Percentiles rank a stretch among this genome's conserved stretches.
Conservation (phyloP, 2,113 vertebrate species). For the Apteryx mantelli region DNA sequence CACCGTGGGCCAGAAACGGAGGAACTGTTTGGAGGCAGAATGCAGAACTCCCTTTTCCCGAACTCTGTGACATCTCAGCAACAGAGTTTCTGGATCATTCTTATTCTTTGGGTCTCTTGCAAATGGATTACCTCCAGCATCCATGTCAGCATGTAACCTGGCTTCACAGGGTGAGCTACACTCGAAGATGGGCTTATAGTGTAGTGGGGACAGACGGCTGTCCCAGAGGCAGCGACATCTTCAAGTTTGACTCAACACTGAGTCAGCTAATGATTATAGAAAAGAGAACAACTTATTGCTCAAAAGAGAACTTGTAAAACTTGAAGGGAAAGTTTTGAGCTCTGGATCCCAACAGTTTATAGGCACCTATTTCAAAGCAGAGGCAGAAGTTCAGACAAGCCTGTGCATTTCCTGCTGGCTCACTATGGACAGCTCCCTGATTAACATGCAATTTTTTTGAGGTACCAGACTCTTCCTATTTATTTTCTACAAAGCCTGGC, state of each 20-base stretch:
- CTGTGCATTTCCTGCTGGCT: background rate
- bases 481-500: background rate
- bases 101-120: background rate
- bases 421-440: background rate
- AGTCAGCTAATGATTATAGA: background rate
- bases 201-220: background rate
- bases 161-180: background rate
- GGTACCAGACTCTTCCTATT: background rate
- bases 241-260: background rate
- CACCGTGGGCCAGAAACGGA: background rate
- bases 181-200: background rate
- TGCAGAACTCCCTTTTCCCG: background rate
- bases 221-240: background rate
- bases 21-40: background rate
- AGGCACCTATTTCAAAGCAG: background rate
- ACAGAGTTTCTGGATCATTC: background rate
- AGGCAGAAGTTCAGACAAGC: background rate
- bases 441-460: rapidly evolving
- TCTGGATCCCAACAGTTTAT: background rate
- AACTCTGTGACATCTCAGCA: background rate
- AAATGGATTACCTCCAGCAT: background rate
- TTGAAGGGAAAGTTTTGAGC: background rate
- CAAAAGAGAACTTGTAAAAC: background rate
- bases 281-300: background rate
- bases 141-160: background rate